Conservation (phyloP, 2,888 invertebrate species). For the Euplagia quadripunctaria region DNA sequence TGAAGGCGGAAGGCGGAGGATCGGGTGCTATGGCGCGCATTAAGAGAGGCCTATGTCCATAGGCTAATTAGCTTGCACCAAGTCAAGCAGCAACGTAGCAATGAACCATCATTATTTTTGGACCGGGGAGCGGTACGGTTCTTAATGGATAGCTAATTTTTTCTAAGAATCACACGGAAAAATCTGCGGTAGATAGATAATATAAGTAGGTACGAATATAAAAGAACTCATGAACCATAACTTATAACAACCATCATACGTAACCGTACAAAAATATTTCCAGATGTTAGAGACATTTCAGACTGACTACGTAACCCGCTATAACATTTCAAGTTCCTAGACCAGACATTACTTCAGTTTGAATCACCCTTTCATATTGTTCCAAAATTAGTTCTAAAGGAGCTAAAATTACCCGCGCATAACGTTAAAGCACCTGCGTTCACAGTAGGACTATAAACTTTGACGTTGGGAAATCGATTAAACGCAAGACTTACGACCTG, state of each 20-base stretch:
- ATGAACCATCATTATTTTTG: no score
- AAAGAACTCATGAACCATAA: not conserved
- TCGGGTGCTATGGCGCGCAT: no score
- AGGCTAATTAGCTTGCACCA: no score
- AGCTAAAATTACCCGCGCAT: constrained; percentile 41
- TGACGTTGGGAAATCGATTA: constrained; percentile 35
- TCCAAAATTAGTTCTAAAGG: constrained; percentile 44
- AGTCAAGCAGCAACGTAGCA: no score
- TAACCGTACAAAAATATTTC: not conserved
- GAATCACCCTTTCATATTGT: constrained; percentile 47
- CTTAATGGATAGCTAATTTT: not conserved
- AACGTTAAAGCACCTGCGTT: constrained; percentile 41
- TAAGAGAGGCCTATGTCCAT: no score
- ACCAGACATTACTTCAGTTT: constrained; percentile 35
- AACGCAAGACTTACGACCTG: constrained; percentile 16
- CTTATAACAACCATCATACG: not conserved
- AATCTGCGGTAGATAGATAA: not conserved
- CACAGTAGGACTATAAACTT: constrained; percentile 34
- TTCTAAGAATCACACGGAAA: not conserved
- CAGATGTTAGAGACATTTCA: constrained; percentile 13
- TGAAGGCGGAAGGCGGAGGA: no score
- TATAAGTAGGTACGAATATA: not conserved
- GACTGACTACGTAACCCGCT: constrained; percentile 5
- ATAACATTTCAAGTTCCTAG: constrained; percentile 28
- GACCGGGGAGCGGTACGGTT: not conserved